A percentile compares a stretch with the other conserved stretches of the same genome.
Conservation (phyloP, 2,888 invertebrate species). For the Melangyna quadrimaculata region DNA sequence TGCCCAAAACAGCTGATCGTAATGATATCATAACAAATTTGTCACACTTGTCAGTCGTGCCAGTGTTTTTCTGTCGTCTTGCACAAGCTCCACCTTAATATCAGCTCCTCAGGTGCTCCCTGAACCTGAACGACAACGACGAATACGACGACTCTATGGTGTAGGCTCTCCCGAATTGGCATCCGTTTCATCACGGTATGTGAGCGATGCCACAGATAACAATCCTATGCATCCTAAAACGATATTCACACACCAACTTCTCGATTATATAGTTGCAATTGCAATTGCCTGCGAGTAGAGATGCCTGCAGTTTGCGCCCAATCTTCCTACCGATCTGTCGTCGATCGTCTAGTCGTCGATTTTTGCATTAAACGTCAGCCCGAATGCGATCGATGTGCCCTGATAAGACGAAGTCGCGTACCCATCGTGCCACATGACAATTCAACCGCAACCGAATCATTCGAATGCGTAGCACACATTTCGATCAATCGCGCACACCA, state of each 20-base stretch:
- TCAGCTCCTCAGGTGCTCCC: constrained; percentile 52
- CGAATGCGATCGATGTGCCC: constrained; percentile 68
- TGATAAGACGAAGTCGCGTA: constrained; percentile 54
- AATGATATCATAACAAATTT: constrained; percentile 68
- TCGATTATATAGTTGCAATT: background rate
- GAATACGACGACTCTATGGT: background rate
- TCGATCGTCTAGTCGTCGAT: constrained; percentile 71
- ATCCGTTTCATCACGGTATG: constrained; percentile 68
- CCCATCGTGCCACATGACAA: constrained; percentile 68
- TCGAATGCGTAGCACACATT: constrained; percentile 62
- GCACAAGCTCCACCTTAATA: constrained; percentile 61
- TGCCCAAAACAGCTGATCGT: constrained; percentile 46
- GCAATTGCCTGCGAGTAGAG: background rate
- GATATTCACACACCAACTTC: constrained; percentile 35
- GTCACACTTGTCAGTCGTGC: constrained; percentile 69
- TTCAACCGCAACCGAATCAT: constrained; percentile 63
- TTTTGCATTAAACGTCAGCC: constrained; percentile 70
- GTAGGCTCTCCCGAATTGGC: constrained; percentile 61
- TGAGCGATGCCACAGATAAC: constrained; percentile 66
- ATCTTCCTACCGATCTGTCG: constrained; percentile 66
- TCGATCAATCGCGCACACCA: constrained; percentile 9
- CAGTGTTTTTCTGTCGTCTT: constrained; percentile 60
- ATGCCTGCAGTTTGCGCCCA: constrained; percentile 26
- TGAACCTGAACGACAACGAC: constrained; percentile 51
- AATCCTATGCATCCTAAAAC: constrained; percentile 60